A percentile compares a stretch with the other conserved stretches of the same genome.
phyloP scores from a whole-genome alignment of 1,140 invertebrate species.

The Apolygus lucorum region DNA sequence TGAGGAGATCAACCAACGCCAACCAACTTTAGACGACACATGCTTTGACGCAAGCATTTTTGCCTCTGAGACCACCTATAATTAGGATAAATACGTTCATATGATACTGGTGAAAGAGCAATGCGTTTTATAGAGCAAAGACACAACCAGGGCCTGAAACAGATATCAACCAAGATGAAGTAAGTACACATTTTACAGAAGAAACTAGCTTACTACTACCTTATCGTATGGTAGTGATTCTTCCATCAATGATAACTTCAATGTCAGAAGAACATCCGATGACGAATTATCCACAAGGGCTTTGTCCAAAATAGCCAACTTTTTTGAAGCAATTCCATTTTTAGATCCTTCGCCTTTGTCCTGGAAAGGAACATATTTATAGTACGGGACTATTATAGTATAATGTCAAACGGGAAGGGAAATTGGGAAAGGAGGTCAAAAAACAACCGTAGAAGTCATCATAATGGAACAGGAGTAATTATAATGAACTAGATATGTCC shows the following conservation, averaged over 20 bases:
- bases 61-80: constrained; percentile 24
- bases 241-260: constrained; percentile 44
- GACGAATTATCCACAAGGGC: constrained; percentile 44
- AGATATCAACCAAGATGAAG: too few relatives aligned
- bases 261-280: constrained; percentile 41
- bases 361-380: constrained; percentile 27
- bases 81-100: too few relatives aligned
- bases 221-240: constrained; percentile 45
- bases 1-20: constrained; percentile 23
- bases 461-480: too few relatives aligned
- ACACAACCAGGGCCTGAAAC: too few relatives aligned
- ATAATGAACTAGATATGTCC: neutral
- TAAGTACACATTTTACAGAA: too few relatives aligned
- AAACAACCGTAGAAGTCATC: neutral
- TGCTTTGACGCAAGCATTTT: constrained; percentile 16
- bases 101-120: too few relatives aligned
- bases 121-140: too few relatives aligned
- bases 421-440: neutral
- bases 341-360: constrained; percentile 39
- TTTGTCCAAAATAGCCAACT: constrained; percentile 48
- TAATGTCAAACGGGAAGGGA: constrained; percentile 11
- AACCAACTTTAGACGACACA: constrained; percentile 13
- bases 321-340: constrained; percentile 43
- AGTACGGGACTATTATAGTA: constrained; percentile 20
- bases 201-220: too few relatives aligned